A percentile compares a stretch with the other conserved stretches of the same genome.
phyloP scores from a whole-genome alignment of 1,140 invertebrate genomes.

The Eueides isabella region DNA sequence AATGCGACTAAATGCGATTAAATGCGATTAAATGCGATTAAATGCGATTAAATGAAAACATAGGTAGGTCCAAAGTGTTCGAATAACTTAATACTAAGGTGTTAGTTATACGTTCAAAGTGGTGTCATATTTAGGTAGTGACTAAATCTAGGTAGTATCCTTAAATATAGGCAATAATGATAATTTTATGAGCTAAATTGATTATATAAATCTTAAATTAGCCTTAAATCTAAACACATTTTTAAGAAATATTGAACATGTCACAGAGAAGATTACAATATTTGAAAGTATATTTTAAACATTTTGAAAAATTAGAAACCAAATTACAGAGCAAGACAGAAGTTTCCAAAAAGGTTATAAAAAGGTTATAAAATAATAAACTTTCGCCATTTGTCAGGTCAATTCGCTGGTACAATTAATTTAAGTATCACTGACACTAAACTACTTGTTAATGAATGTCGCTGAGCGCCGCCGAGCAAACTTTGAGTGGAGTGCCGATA shows the following conservation, averaged over 20 bases:
- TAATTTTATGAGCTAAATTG: neutral
- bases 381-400: neutral
- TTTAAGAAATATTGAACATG: neutral
- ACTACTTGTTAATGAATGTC: neutral
- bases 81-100: neutral
- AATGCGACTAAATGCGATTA: slow-evolving; percentile 9
- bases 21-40: slow-evolving; percentile 20
- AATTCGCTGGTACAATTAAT: neutral
- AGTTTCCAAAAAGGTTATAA: neutral
- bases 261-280: slow-evolving; percentile 4
- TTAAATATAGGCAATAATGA: slow-evolving; percentile 9
- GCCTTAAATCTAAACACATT: slow-evolving; percentile 1
- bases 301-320: too few relatives aligned
- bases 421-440: neutral
- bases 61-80: slow-evolving; percentile 4
- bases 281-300: neutral
- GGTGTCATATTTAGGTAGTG: slow-evolving; percentile 14
- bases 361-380: neutral
- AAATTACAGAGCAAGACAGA: neutral
- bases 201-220: neutral
- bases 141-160: slow-evolving; percentile 4
- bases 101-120: slow-evolving; percentile 1
- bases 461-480: neutral
- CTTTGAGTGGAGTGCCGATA: neutral
- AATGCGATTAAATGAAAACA: neutral